Evolutionary conservation across 2,888 invertebrate genomes (phyloP), one percentile per base, ranked within the genome.

Genomic region (Scotopteryx bipunctaria): DNA sequence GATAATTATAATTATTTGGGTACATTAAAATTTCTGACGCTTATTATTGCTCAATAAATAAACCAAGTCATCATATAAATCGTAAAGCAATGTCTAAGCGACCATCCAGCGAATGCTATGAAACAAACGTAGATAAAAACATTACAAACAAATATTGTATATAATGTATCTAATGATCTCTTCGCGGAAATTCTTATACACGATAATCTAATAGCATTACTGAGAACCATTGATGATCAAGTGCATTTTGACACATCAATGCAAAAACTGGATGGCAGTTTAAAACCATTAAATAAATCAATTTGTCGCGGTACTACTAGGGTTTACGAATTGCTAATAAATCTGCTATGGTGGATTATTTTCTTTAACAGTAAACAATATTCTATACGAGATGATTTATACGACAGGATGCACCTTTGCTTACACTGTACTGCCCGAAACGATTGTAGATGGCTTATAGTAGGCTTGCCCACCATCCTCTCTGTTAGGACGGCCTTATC

Each of bases 251-350:
- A 44, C 11, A 48, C 19, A 37, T 25, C 40, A 52, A 15, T 31
- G 43, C 53, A 53, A 47, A 53, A 43, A 43, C 33, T 27, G 16
- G 15, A 27, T 14, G 9, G 21, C 44, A 19, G 15, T 44, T 13
- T 36, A 36, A 31, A 35, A 43, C 61, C 62, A 66, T 68, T 68
- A 71, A 67, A 64, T 63, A 71, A 64, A 67, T 64, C 63, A 57
- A 61, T 61, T 52, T 13, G 56, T 53, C 63, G 46, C 49, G 52
- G 43, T 27, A 47, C 38, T 45, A n/a, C n/a, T n/a, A n/a, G n/a
- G n/a, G n/a, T n/a, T n/a, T n/a, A n/a, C n/a, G n/a, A n/a, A n/a
- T n/a, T n/a, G n/a, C n/a, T n/a, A n/a, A n/a, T n/a, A n/a, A n/a
- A n/a, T n/a, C n/a, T n/a, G n/a, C n/a, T n/a, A n/a, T n/a, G n/a